A percentile compares a stretch with the other conserved stretches of the same genome.
Evolutionary conservation across 2,797 vertebrate species (phyloP).

Genomic region (Pelochelys cantorii): DNA sequence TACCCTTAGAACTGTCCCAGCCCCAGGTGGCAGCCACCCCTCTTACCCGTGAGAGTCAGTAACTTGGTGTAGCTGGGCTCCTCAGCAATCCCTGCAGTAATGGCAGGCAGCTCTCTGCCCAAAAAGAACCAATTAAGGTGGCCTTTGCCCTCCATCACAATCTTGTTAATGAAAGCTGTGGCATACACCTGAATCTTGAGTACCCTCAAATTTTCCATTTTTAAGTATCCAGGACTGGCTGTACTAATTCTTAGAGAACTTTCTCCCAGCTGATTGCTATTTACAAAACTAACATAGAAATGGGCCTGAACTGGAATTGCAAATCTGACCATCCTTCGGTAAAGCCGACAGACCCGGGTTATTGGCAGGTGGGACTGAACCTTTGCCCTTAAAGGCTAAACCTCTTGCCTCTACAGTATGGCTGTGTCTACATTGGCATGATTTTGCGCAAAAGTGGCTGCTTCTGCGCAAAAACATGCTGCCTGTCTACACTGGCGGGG

Average conservation of each 20-base stretch:
- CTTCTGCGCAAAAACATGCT: too few relatives aligned
- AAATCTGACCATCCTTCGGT: not conserved
- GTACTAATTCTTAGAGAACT: not conserved
- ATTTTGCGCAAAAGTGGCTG: too few relatives aligned
- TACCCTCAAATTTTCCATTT: too few relatives aligned
- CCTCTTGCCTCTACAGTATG: too few relatives aligned
- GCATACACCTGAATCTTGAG: not conserved
- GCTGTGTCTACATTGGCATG: too few relatives aligned
- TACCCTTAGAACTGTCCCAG: not conserved
- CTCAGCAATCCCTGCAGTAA: not conserved
- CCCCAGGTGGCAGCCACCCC: not conserved
- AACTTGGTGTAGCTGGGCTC: not conserved
- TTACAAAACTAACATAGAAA: not conserved
- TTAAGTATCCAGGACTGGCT: not conserved
- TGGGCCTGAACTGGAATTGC: not conserved
- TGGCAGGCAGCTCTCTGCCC: not conserved
- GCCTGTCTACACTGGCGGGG: too few relatives aligned
- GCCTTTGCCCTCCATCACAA: accelerated
- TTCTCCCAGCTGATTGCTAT: not conserved
- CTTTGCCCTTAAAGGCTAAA: too few relatives aligned
- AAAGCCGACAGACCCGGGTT: too few relatives aligned
- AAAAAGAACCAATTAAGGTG: accelerated
- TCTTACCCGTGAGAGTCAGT: not conserved
- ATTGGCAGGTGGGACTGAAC: too few relatives aligned
- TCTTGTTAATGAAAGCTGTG: accelerated